Base-by-base conservation (phyloP, 2,888 invertebrate species). In the Tetragonisca angustula region DNA sequence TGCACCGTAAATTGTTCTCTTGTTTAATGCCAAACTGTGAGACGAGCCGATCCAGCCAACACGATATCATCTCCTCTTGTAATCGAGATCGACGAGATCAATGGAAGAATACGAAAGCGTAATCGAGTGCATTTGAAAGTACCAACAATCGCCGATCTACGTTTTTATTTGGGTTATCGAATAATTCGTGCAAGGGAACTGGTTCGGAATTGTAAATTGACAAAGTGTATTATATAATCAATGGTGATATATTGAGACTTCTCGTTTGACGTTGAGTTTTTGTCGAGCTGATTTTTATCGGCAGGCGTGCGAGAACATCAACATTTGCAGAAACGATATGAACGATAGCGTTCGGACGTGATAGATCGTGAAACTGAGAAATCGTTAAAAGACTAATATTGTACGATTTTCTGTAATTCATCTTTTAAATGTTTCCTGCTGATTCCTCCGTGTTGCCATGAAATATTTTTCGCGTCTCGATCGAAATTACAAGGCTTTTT, bases 1-100 rank as follows among this genome's bases (percentile, higher is more conserved):
- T 87, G 89, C 87, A 87, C 89, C 87, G 81, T 89, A 87, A 88
- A 87, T 90, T 87, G 86, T 67, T 56, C 88, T 90, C 81, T 36
- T 81, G 70, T 89, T 82, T 76, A 85, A 81, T 74, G 88, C 89
- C 83, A 87, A 89, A 88, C 79, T 80, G 86, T 87, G 89, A 89
- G 89, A 83, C 70, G 73, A 83, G 84, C 86, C 86, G 89, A 87
- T 87, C 81, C 87, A 88, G 70, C 77, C 69, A 67, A 83, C 65
- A 71, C 43, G 27, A 73, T 56, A 70, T 50, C n/a, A n/a, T n/a
- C n/a, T n/a, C n/a, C 52, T 82, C 80, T 82, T 62, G 36, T 75
- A 71, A 77, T 43, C 56, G 80, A 80, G 81, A 68, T 75, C 78
- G 84, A 81, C 27, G 76, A 36, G 67, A 76, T 64, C 36, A 72